Percentiles rank a stretch among this genome's conserved stretches.
Conservation (phyloP, 2,797 vertebrate species). For the Lithobates sylvaticus region DNA sequence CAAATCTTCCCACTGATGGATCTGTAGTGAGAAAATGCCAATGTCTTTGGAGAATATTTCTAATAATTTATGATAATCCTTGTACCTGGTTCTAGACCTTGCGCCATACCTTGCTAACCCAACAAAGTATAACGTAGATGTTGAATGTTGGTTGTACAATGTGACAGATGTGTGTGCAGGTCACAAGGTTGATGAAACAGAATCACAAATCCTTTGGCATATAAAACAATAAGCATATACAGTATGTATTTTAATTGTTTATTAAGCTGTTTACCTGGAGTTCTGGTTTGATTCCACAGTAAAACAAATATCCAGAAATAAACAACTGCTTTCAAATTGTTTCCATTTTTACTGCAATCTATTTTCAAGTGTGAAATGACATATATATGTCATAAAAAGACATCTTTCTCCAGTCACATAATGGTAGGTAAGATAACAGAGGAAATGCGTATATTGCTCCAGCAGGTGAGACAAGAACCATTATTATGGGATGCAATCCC, state of each 20-base stretch:
- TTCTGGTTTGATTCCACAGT: not conserved
- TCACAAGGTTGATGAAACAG: too few relatives aligned
- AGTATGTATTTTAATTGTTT: not conserved
- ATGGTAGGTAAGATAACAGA: not conserved
- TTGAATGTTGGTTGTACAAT: not conserved
- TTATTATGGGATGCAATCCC: constrained; percentile 36
- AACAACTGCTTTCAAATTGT: not conserved
- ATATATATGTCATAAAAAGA: not conserved
- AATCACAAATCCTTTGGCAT: not conserved
- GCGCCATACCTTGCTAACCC: too few relatives aligned
- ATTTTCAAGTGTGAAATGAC: not conserved
- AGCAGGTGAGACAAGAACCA: constrained; percentile 1
- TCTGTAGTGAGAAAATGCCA: too few relatives aligned
- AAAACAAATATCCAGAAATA: not conserved
- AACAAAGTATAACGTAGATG: too few relatives aligned
- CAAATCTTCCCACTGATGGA: too few relatives aligned
- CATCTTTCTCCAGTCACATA: not conserved
- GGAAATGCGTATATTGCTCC: not conserved
- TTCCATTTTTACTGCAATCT: not conserved
- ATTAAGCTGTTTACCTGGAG: not conserved
- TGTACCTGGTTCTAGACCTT: too few relatives aligned
- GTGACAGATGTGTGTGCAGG: not conserved
- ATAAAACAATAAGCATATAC: not conserved
- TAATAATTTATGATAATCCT: too few relatives aligned
- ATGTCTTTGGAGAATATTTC: too few relatives aligned